A percentile compares a stretch with the other conserved stretches of the same genome.
These are phyloP conservation scores for Drosophila algonquin DNA, from an alignment of 2,888 invertebrate species.

Conservation along the genomic window DNA sequence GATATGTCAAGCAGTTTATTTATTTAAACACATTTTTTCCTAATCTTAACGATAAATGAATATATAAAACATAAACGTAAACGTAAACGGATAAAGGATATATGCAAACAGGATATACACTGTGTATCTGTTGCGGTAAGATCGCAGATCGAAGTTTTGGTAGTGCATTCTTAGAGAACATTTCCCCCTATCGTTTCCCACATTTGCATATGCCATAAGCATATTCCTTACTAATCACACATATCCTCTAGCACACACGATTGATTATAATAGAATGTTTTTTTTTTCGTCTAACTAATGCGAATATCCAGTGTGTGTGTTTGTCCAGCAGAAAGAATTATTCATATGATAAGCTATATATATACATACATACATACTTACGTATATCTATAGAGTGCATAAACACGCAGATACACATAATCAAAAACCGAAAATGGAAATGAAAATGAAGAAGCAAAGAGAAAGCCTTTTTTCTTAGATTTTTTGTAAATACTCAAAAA, in stretches of 20 bases:
- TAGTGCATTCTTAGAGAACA: slow-evolving; percentile 16
- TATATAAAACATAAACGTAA: slow-evolving; percentile 3
- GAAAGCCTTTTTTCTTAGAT: slow-evolving; percentile 66
- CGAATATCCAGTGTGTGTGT: slow-evolving; percentile 60
- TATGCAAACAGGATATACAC: slow-evolving; percentile 14
- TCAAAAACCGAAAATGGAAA: slow-evolving; percentile 25
- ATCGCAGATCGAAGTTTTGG: slow-evolving; percentile 13
- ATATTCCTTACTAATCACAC: slow-evolving; percentile 56
- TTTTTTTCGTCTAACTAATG: slow-evolving; percentile 56
- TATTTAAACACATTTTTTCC: slow-evolving; percentile 50
- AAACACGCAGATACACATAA: slow-evolving; percentile 44
- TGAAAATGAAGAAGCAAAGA: slow-evolving; percentile 1
- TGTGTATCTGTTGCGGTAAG: slow-evolving; percentile 15
- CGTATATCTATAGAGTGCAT: slow-evolving; percentile 11
- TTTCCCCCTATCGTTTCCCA: slow-evolving; percentile 12
- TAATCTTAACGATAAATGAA: slow-evolving; percentile 57
- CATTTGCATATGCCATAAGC: slow-evolving; percentile 10
- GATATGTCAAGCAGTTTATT: slow-evolving; percentile 66
- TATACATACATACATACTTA: slow-evolving; percentile 22
- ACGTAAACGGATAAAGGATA: slow-evolving; percentile 7
- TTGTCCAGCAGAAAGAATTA: slow-evolving; percentile 46
- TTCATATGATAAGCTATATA: slow-evolving; percentile 42
- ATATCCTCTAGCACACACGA: slow-evolving; percentile 59
- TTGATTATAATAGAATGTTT: slow-evolving; percentile 44
- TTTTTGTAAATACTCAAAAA: slow-evolving; percentile 78